Evolutionary conservation across 2,888 invertebrate species (phyloP).

Genomic region (Anaspis maculata): DNA sequence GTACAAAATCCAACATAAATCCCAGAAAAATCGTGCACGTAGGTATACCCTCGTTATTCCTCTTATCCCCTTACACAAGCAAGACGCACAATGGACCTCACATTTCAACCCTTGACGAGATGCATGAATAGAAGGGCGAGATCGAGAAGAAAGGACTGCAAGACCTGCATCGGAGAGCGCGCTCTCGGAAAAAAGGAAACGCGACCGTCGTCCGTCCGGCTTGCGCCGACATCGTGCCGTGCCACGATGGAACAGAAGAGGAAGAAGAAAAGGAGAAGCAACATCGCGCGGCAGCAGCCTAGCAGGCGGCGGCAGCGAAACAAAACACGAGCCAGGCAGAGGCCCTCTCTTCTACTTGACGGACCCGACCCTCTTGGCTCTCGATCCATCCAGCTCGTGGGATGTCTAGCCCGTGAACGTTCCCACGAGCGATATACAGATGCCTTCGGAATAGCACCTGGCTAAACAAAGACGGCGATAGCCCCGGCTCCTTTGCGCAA

Average conservation of each 20-base stretch:
- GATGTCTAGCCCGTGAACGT: constrained; percentile 23
- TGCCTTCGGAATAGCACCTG: constrained; percentile 26
- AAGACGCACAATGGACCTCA: too few species aligned
- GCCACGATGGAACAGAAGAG: too few species aligned
- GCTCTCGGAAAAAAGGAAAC: constrained; percentile 14
- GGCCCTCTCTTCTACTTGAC: constrained; percentile 17
- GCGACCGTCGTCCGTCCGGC: constrained; percentile 24
- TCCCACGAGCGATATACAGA: constrained; percentile 28
- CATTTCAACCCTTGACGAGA: too few species aligned
- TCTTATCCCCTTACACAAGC: too few species aligned
- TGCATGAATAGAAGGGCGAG: too few species aligned
- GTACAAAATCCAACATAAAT: too few species aligned
- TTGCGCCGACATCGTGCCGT: constrained; percentile 21
- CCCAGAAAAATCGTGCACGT: too few species aligned
- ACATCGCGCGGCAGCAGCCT: neutral
- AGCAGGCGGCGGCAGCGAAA: constrained; percentile 9
- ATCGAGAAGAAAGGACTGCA: too few species aligned
- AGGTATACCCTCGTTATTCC: too few species aligned
- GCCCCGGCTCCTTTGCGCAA: too few species aligned
- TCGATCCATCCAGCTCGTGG: too few species aligned
- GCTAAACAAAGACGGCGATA: constrained; percentile 14
- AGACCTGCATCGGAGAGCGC: too few species aligned
- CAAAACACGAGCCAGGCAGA: constrained; percentile 21
- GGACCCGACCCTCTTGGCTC: constrained; percentile 18
- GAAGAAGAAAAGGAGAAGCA: constrained; percentile 1